A percentile compares a stretch with the other conserved stretches of the same genome.
These are phyloP conservation scores for Ceyx margarethae DNA, from an alignment of 2,113 vertebrate genomes.

Conservation along the genomic window DNA sequence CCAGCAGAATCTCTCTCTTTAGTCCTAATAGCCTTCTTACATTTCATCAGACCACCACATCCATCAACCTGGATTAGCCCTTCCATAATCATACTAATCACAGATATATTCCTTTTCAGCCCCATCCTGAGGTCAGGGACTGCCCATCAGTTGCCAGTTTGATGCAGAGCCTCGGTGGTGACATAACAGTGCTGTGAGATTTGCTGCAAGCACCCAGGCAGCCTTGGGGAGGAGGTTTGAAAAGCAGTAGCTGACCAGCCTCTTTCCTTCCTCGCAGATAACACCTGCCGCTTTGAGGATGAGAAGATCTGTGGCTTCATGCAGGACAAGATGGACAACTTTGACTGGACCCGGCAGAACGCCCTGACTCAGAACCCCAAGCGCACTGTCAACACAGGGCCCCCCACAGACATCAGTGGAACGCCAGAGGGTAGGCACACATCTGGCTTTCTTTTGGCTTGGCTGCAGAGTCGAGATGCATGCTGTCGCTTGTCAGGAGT, in stretches of 20 bases:
- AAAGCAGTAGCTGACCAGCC: neutral
- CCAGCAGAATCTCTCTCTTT: neutral
- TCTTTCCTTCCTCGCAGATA: constrained; percentile 70
- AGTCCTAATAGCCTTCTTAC: neutral
- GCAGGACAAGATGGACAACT: constrained; percentile 90
- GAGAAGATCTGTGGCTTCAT: constrained; percentile 92
- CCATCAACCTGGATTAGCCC: neutral
- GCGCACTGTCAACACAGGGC: constrained; percentile 91
- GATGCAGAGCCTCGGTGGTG: neutral
- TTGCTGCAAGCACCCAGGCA: neutral
- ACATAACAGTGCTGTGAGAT: neutral
- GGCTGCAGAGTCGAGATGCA: neutral
- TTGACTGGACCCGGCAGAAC: constrained; percentile 97
- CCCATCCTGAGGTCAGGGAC: neutral
- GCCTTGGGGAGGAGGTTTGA: neutral
- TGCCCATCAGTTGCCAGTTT: neutral
- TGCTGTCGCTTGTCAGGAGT: neutral
- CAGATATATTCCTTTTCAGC: neutral
- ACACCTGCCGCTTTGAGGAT: constrained; percentile 93
- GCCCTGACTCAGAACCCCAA: constrained; percentile 92
- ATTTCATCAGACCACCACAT: neutral
- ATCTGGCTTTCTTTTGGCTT: neutral
- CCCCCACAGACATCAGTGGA: constrained; percentile 89
- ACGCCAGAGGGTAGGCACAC: constrained; percentile 85
- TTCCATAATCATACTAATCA: neutral